Evolutionary conservation across 2,888 invertebrate species (phyloP).

Genomic region (Slavum lentiscoides): DNA sequence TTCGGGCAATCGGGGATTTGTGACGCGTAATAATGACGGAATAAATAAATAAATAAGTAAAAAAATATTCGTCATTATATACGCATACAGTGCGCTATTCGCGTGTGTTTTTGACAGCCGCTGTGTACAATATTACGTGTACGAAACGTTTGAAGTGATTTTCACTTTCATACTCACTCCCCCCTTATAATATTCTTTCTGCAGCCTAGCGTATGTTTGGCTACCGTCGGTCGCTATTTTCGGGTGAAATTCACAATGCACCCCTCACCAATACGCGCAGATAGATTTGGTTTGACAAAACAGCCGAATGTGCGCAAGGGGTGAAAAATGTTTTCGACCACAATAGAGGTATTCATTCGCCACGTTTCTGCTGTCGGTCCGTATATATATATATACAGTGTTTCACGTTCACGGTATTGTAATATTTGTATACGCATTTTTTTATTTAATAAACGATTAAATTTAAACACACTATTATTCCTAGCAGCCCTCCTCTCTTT

Average conservation of each 20-base stretch:
- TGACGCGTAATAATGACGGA: too few species aligned
- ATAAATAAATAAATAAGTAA: too few species aligned
- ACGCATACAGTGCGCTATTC: background rate
- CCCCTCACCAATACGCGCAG: background rate
- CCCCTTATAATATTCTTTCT: background rate
- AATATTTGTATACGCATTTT: too few species aligned
- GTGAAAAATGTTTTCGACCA: conserved; percentile 21
- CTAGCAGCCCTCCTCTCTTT: too few species aligned
- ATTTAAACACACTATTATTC: too few species aligned
- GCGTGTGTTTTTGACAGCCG: conserved; percentile 45
- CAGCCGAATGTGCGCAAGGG: background rate
- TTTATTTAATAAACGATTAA: too few species aligned
- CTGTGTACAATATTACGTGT: background rate
- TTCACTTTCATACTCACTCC: background rate
- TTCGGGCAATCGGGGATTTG: too few species aligned
- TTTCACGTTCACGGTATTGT: too few species aligned
- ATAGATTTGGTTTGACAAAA: conserved; percentile 36
- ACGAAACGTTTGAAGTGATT: conserved; percentile 42
- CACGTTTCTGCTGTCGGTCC: too few species aligned
- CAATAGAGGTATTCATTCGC: background rate
- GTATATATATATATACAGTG: too few species aligned
- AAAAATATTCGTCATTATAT: too few species aligned
- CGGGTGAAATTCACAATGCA: conserved; percentile 9
- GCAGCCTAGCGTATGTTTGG: background rate
- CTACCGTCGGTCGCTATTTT: background rate